Percentiles rank a stretch among this genome's conserved stretches.
These are phyloP conservation scores for Drosophila erecta DNA, from an alignment of 1,140 invertebrate species.

Conservation along the genomic window DNA sequence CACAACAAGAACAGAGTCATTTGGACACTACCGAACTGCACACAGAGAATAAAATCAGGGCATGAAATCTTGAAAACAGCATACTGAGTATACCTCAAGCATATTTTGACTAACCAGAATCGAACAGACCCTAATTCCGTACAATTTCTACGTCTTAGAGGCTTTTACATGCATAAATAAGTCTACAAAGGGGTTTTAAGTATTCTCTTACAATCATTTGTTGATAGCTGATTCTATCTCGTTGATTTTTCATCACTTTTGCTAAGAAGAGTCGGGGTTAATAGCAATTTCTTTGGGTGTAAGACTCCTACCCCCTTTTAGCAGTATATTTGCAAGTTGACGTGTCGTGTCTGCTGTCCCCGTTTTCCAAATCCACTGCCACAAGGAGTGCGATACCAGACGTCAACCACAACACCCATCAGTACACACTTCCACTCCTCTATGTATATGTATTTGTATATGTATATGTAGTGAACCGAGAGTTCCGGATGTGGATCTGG, in stretches of 20 bases:
- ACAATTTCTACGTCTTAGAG: too few species aligned
- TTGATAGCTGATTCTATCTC: too few species aligned
- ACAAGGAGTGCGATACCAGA: constrained; percentile 42
- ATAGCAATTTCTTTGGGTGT: constrained; percentile 3
- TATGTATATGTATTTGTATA: not conserved
- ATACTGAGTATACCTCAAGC: too few species aligned
- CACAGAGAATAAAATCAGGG: constrained; percentile 1
- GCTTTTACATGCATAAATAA: too few species aligned
- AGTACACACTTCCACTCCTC: constrained; percentile 7
- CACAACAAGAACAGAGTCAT: constrained; percentile 46
- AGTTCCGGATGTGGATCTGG: constrained; percentile 20
- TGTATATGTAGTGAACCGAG: constrained; percentile 22
- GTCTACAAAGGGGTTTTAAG: too few species aligned
- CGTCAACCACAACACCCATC: constrained; percentile 45
- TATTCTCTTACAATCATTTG: too few species aligned
- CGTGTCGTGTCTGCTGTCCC: constrained; percentile 61
- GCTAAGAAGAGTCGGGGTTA: too few species aligned
- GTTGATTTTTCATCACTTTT: too few species aligned
- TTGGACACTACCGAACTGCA: constrained; percentile 28
- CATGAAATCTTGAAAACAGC: too few species aligned
- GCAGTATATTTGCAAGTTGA: constrained; percentile 77
- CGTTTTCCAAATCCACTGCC: constrained; percentile 50
- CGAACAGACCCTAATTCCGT: too few species aligned
- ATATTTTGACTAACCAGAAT: too few species aligned
- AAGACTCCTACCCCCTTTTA: constrained; percentile 4